Evolutionary conservation across 1,140 invertebrate genomes (phyloP).

Genomic region (Lanistes nyassanus): DNA sequence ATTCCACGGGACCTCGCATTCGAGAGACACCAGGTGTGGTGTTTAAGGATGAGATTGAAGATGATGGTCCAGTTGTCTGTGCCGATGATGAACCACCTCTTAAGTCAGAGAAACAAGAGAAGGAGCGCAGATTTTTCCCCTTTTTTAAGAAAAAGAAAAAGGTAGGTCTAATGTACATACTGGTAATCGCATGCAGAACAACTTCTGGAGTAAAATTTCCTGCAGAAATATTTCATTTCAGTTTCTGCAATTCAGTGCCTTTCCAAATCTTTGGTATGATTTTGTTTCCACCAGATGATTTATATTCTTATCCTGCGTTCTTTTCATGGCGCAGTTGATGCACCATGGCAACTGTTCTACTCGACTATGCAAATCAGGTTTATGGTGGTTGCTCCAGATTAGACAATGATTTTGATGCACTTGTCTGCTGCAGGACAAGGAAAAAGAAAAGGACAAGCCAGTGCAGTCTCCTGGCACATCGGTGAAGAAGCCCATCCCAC

Average conservation of each 20-base stretch:
- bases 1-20: slow-evolving; percentile 12
- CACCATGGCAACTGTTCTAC: no score
- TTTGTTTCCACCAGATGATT: no score
- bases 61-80: slow-evolving; percentile 48
- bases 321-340: no score
- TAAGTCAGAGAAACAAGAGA: slow-evolving; percentile 50
- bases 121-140: slow-evolving; percentile 48
- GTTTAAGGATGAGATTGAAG: slow-evolving; percentile 47
- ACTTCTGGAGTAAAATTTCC: no score
- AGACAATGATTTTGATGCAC: no score
- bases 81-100: slow-evolving; percentile 46
- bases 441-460: slow-evolving; percentile 31
- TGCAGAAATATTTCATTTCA: no score
- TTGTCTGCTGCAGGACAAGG: slow-evolving; percentile 40
- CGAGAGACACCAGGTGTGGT: slow-evolving; percentile 38
- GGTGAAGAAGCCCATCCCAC: slow-evolving; percentile 76
- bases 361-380: no score
- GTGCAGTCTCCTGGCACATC: not conserved
- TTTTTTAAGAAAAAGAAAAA: slow-evolving; percentile 62
- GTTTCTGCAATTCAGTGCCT: no score
- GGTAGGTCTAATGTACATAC: slow-evolving; percentile 25
- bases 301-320: no score
- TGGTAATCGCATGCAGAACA: no score
- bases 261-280: no score
- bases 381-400: no score